Evolutionary conservation across 2,888 invertebrate species (phyloP), one percentile per base, ranked within the genome.

Genomic region (Drosophila differens): DNA sequence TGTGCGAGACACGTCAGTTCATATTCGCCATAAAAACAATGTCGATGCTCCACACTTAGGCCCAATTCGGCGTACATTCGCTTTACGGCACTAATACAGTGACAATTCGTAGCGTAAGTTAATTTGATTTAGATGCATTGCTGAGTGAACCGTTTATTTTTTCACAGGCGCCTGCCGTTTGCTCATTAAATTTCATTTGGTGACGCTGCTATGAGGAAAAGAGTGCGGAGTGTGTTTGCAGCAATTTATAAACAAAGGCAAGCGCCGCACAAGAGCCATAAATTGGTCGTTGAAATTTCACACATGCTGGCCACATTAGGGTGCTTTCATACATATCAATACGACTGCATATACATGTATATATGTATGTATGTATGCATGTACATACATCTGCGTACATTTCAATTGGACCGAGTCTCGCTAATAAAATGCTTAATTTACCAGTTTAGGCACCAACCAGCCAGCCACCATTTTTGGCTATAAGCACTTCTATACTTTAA

Each of bases 371-470:
- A 35, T 28, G 7, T 52, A 28, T 28, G 9, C 9, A n/a, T 28
- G 33, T 35, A 62, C 33, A 39, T 70, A 59, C 51, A 70, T 64
- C 60, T 64, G 58, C 61, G 63, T 73, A 62, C 54, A 88, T 71
- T 66, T 74, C 62, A 68, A 59, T 63, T 73, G 44, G 49, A 16
- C 64, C 71, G 58, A 82, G 75, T 77, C 74, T 70, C 74, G 80
- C 70, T 80, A 85, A 85, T 85, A 87, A 89, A 89, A 89, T 87
- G 88, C 85, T 66, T 89, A 87, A 82, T 89, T 85, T 89, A 85
- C 70, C 90, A 80, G 61, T 55, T 39, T 49, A 9, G 51, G 32
- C 57, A 59, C 62, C 60, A 35, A 32, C 41, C 44, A 58, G 4
- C 58, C 22, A 30, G 49, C 32, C 32, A 30, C 57, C n/a, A 33